A percentile compares a stretch with the other conserved stretches of the same genome.
Conservation (phyloP, 1,140 invertebrate genomes). For the Apocrypta bakeri region DNA sequence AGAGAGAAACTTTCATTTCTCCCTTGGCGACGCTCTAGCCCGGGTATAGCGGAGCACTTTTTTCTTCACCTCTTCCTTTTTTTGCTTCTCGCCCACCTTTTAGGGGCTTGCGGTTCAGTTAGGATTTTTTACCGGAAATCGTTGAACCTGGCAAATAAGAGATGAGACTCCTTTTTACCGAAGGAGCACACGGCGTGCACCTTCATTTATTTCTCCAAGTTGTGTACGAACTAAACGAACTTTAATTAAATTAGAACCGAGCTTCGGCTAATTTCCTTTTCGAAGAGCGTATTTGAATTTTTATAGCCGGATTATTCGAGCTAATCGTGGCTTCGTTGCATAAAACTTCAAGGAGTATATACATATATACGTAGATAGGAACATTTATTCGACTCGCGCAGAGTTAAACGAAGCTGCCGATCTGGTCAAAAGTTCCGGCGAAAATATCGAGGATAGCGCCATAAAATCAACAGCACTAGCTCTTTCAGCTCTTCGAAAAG, state of each 20-base stretch:
- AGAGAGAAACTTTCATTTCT: conserved; percentile 26
- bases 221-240: not conserved
- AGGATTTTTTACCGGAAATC: not conserved
- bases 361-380: too few species aligned
- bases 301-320: not conserved
- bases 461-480: not conserved
- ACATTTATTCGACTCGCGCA: too few species aligned
- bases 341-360: not conserved
- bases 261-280: not conserved
- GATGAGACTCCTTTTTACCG: not conserved
- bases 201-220: not conserved
- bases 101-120: conserved; percentile 4
- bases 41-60: not conserved
- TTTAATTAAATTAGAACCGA: not conserved
- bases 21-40: conserved; percentile 9
- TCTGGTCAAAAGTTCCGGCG: not conserved
- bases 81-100: not conserved
- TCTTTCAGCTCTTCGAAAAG: conserved; percentile 1
- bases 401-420: too few species aligned
- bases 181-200: not conserved
- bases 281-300: too few species aligned
- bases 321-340: not conserved
- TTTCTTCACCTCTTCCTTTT: not conserved
- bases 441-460: not conserved
- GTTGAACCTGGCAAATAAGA: not conserved